Percentiles rank a stretch among this genome's conserved stretches.
Conservation (phyloP, 2,113 vertebrate genomes). For the Perccottus glenii region DNA sequence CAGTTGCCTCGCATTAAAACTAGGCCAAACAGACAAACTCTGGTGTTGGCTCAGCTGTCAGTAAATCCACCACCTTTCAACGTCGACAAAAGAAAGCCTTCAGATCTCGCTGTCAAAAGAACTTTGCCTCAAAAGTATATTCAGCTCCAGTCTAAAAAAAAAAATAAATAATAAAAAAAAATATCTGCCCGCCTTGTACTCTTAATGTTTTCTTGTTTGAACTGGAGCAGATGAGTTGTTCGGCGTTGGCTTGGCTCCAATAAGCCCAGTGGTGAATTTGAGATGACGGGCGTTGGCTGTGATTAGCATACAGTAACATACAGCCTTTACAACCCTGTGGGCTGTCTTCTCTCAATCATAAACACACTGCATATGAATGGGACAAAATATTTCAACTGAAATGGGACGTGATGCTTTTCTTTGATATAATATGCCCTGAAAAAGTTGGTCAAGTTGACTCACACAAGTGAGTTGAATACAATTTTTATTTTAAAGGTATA, state of each 20-base stretch:
- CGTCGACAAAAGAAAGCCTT: conserved; percentile 32
- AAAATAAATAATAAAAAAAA: conserved; percentile 4
- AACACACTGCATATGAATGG: conserved; percentile 1
- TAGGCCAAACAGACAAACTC: conserved; percentile 43
- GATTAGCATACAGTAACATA: conserved; percentile 59
- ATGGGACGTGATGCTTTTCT: too few species aligned
- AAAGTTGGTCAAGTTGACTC: too few species aligned
- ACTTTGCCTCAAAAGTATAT: conserved; percentile 43
- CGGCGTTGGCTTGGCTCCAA: conserved; percentile 42
- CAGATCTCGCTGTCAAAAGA: conserved; percentile 47
- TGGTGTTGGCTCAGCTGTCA: conserved; percentile 34
- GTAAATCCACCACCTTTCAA: conserved; percentile 27
- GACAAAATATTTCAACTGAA: too few species aligned
- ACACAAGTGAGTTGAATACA: too few species aligned
- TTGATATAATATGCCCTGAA: too few species aligned
- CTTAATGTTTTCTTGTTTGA: conserved; percentile 38
- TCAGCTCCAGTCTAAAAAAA: conserved; percentile 1
- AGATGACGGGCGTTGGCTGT: conserved; percentile 44
- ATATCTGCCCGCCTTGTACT: neutral
- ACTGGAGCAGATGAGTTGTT: conserved; percentile 40
- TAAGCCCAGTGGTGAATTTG: conserved; percentile 28
- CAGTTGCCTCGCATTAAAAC: conserved; percentile 31
- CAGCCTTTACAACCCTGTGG: conserved; percentile 28
- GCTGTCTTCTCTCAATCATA: conserved; percentile 25
- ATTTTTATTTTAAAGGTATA: too few species aligned